Evolutionary conservation across 2,797 vertebrate genomes (phyloP), one percentile per base, ranked within the genome.

Genomic region (Enteromius trimaculatus): DNA sequence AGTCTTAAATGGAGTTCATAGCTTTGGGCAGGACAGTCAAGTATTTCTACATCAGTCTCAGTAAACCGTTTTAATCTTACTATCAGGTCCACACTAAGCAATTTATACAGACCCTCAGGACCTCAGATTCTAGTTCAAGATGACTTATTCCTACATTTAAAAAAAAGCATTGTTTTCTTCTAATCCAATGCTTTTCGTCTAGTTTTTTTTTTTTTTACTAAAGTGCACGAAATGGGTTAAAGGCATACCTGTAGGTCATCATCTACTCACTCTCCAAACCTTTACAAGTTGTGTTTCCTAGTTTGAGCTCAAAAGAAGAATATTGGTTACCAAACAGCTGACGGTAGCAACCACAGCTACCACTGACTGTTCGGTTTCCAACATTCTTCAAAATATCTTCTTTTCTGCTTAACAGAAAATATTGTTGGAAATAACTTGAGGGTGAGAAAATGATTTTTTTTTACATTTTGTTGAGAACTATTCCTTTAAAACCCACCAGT

Each of bases 51-150:
- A 23, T 10, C 53, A 23, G n/a, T 58, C 8, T 58, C 9, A 60
- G n/a, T 60, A 60, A 60, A 26, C 55, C 55, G 13, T 60, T 13
- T 60, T 23, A 23, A 58, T 42, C 68, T 47, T 69, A 55, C 42
- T 31, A 78, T 39, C 26, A 76, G 71, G 81, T 70, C 68, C 74
- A 79, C 74, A 79, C 84, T 85, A 84, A 39, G 80, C 55, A 72
- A 74, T 83, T 72, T 66, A 85, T 85, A 83, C 77, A 85, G 39
- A 51, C 10, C n/a, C 23, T 58, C 66, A 78, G 81, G 81, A 78
- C 85, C 80, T 69, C 81, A 83, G 68, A 83, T 84, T 81, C 23
- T 72, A 68, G 53, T 79, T 51, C 21, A 58, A 39, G 34, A 69
- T 72, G 58, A 42, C 44, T n/a, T 55, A n/a, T 21, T 55, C 21